Percentiles rank a stretch among this genome's conserved stretches.
Evolutionary conservation across 2,113 vertebrate species (phyloP).

Genomic region (Pycnonotus jocosus): DNA sequence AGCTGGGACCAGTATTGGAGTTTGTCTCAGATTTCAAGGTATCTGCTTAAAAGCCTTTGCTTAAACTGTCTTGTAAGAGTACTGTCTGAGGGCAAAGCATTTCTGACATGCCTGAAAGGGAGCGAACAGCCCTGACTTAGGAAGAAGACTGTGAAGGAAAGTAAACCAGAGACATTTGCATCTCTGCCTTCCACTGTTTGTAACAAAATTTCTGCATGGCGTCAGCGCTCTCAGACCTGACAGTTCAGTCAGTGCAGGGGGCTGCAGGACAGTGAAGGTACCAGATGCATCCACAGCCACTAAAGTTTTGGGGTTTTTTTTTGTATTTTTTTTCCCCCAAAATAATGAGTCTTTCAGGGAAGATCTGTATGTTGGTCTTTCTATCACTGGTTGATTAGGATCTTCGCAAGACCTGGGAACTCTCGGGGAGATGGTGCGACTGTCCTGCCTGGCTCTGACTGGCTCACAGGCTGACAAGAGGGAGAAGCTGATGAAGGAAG

Average conservation of each 20-base stretch:
- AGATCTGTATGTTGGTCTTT: not conserved
- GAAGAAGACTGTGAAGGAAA: not conserved
- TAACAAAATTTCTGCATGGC: rapidly evolving
- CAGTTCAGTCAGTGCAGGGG: not conserved
- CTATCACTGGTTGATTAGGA: not conserved
- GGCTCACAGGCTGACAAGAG: not conserved
- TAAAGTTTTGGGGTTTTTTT: not conserved
- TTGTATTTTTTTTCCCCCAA: not conserved
- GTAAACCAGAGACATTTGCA: not conserved
- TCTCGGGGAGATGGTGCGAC: not conserved
- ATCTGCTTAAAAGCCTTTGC: not conserved
- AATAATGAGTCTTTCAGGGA: not conserved
- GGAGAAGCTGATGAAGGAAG: not conserved
- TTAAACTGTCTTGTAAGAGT: not conserved
- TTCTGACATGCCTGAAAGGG: not conserved
- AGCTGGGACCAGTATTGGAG: not conserved
- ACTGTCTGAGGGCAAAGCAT: not conserved
- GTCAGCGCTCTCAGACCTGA: rapidly evolving
- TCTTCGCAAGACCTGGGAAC: not conserved
- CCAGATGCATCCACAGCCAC: not conserved
- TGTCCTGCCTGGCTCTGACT: not conserved
- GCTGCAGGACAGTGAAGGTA: not conserved
- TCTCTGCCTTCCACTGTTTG: not conserved
- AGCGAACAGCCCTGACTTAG: not conserved
- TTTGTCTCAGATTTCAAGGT: slow-evolving; percentile 10